A percentile compares a stretch with the other conserved stretches of the same genome.
Evolutionary conservation across 2,797 vertebrate genomes (phyloP).

Genomic region (Oreonectes daqikongensis): DNA sequence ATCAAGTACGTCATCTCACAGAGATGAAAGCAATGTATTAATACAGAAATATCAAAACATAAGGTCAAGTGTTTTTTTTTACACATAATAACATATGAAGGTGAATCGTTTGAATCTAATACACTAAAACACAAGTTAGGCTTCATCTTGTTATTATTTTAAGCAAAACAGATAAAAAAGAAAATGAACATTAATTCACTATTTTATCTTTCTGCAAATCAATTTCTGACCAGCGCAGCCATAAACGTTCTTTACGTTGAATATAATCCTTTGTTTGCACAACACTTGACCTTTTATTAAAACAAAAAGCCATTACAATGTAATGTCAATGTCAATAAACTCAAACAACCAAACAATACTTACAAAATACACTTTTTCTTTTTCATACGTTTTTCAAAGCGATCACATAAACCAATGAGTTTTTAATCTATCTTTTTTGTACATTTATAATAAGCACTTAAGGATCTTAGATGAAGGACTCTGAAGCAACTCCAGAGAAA

Average conservation of each 20-base stretch:
- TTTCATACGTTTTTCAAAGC: constrained; percentile 4
- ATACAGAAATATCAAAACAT: constrained; percentile 56
- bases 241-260: constrained; percentile 12
- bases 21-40: constrained; percentile 58
- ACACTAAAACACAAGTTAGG: constrained; percentile 49
- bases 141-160: constrained; percentile 18
- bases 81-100: constrained; percentile 33
- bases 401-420: constrained; percentile 31
- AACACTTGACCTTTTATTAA: constrained; percentile 44
- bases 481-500: constrained; percentile 21
- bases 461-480: constrained; percentile 29
- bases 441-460: constrained; percentile 44
- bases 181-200: constrained; percentile 15
- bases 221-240: not conserved
- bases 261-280: constrained; percentile 14
- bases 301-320: constrained; percentile 35
- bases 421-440: not conserved
- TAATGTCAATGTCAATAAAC: constrained; percentile 31
- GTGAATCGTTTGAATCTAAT: constrained; percentile 35
- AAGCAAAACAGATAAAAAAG: constrained; percentile 10
- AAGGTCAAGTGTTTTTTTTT: constrained; percentile 47
- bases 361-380: constrained; percentile 35
- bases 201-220: constrained; percentile 21
- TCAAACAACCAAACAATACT: constrained; percentile 34
- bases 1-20: constrained; percentile 58